Percentiles rank a stretch among this genome's conserved stretches.
Evolutionary conservation across 2,888 invertebrate species (phyloP).

Genomic region (Tenthredo scrophulariae): DNA sequence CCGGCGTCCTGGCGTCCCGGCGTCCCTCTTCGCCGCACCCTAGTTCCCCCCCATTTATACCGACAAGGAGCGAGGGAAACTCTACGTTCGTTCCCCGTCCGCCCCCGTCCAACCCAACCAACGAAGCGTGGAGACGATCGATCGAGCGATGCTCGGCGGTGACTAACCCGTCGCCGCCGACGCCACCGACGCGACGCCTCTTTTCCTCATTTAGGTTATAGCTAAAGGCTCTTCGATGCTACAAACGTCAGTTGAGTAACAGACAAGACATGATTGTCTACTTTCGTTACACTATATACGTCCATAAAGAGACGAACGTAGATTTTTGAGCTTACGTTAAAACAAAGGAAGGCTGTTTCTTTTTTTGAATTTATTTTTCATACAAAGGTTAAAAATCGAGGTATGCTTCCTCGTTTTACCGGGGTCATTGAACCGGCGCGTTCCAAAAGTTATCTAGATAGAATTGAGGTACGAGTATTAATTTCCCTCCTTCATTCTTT

Average conservation of each 20-base stretch:
- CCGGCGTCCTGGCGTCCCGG: neutral
- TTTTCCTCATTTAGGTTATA: conserved; percentile 40
- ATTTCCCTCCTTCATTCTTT: neutral
- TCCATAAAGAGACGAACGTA: neutral
- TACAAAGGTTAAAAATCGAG: neutral
- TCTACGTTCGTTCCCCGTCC: conserved; percentile 35
- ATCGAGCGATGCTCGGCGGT: conserved; percentile 76
- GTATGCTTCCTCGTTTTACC: neutral
- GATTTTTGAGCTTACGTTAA: neutral
- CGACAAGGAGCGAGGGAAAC: conserved; percentile 47
- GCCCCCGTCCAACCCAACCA: conserved; percentile 65
- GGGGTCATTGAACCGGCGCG: neutral
- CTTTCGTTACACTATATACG: neutral
- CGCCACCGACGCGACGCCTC: conserved; percentile 42
- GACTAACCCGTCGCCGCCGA: conserved; percentile 73
- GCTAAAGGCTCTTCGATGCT: conserved; percentile 32
- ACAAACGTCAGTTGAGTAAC: neutral
- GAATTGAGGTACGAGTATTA: conserved; percentile 6
- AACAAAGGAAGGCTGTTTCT: neutral
- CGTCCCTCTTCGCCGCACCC: conserved; percentile 43
- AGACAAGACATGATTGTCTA: conserved; percentile 21
- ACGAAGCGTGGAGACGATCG: conserved; percentile 71
- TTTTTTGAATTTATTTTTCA: neutral
- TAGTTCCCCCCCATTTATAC: neutral
- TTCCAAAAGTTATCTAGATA: conserved; percentile 3